Evolutionary conservation across 2,113 vertebrate species (phyloP).

Genomic region (Hemiprocne comata): DNA sequence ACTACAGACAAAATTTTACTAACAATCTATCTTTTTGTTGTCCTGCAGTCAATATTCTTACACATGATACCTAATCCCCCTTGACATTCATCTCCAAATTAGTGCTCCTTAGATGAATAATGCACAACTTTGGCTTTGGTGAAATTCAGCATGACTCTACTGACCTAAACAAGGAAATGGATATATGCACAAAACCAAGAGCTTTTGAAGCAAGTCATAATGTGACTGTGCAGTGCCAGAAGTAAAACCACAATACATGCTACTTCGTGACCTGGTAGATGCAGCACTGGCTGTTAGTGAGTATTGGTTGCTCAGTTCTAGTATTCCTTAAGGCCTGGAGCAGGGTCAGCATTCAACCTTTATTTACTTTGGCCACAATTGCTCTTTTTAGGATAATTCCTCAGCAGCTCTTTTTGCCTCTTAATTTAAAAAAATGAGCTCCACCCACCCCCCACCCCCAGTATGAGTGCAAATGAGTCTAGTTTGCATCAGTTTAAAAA

Average conservation of each 20-base stretch:
- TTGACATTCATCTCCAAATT: not conserved
- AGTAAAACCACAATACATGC: not conserved
- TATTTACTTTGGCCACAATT: not conserved
- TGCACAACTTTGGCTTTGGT: not conserved
- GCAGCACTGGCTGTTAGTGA: not conserved
- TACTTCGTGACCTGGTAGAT: not conserved
- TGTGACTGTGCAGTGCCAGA: not conserved
- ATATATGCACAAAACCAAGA: not conserved
- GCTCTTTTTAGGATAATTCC: not conserved
- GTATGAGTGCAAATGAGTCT: not conserved
- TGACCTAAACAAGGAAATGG: not conserved
- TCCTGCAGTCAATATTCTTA: not conserved
- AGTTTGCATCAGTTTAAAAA: too few relatives aligned
- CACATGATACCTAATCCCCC: not conserved
- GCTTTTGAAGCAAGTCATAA: not conserved
- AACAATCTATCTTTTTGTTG: not conserved
- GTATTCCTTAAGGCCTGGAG: not conserved
- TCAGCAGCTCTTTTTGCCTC: not conserved
- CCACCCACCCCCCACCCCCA: too few relatives aligned
- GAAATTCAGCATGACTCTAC: not conserved
- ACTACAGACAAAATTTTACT: not conserved
- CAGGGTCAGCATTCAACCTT: not conserved
- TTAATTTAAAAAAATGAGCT: not conserved
- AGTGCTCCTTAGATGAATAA: not conserved
- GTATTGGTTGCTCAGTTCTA: not conserved